A percentile compares a stretch with the other conserved stretches of the same genome.
Evolutionary conservation across 2,113 vertebrate genomes (phyloP).

Genomic region (Paratilapia polleni): DNA sequence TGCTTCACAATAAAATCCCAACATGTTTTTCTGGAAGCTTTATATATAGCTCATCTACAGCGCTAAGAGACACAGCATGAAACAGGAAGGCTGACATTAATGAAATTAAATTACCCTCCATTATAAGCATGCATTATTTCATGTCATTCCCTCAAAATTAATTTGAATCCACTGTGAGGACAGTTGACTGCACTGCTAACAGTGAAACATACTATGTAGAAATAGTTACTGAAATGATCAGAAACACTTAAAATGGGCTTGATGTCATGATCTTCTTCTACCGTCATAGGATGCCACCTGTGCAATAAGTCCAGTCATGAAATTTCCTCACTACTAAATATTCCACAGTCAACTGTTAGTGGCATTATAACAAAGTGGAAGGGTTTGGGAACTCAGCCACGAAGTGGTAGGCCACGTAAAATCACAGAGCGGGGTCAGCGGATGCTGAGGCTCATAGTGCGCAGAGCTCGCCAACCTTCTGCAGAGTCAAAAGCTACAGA

Average conservation of each 20-base stretch:
- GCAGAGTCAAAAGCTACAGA: too few relatives aligned
- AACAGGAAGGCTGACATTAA: not conserved
- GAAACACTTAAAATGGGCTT: not conserved
- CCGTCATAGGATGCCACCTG: too few relatives aligned
- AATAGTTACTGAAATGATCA: not conserved
- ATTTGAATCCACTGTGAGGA: not conserved
- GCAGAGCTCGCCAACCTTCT: too few relatives aligned
- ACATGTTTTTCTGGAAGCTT: not conserved
- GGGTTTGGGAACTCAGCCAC: too few relatives aligned
- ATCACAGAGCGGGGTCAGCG: too few relatives aligned
- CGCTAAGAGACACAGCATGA: not conserved
- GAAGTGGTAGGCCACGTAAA: too few relatives aligned
- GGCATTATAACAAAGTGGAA: too few relatives aligned
- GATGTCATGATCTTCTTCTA: not conserved
- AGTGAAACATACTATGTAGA: not conserved
- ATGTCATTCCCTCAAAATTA: not conserved
- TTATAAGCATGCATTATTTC: not conserved
- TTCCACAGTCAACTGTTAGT: too few relatives aligned
- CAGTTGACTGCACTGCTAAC: not conserved
- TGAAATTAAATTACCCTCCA: not conserved
- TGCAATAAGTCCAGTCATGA: too few relatives aligned
- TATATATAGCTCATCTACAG: not conserved
- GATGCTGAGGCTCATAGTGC: too few relatives aligned
- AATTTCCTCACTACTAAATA: too few relatives aligned
- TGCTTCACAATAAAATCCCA: not conserved